Evolutionary conservation across 2,888 invertebrate genomes (phyloP).

Genomic region (Laothoe populi): DNA sequence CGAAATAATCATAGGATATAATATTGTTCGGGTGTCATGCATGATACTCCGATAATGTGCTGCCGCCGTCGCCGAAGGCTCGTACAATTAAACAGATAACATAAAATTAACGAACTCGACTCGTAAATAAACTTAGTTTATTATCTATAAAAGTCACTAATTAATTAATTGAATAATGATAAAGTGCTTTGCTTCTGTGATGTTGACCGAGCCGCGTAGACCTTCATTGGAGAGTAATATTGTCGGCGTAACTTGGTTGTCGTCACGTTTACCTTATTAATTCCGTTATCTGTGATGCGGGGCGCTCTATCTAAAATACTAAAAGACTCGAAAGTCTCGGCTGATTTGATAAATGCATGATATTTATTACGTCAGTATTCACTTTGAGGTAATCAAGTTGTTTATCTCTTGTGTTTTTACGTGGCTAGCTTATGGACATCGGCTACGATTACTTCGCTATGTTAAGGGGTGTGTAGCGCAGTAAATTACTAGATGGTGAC

Average conservation of each 20-base stretch:
- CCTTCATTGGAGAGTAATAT: slow-evolving; percentile 57
- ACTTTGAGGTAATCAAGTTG: background rate
- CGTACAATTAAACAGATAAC: slow-evolving; percentile 77
- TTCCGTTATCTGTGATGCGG: slow-evolving; percentile 55
- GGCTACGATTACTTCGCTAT: slow-evolving; percentile 46
- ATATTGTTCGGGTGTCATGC: slow-evolving; percentile 47
- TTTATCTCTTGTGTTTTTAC: slow-evolving; percentile 1
- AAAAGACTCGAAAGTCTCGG: slow-evolving; percentile 47
- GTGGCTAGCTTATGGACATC: background rate
- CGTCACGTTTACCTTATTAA: slow-evolving; percentile 60
- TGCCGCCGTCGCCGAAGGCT: slow-evolving; percentile 57
- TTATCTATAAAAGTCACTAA: slow-evolving; percentile 82
- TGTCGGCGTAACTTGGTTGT: slow-evolving; percentile 63
- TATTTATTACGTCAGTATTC: slow-evolving; percentile 24
- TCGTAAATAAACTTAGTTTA: slow-evolving; percentile 80
- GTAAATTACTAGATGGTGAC: slow-evolving; percentile 69
- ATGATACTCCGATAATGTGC: slow-evolving; percentile 50
- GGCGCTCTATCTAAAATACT: slow-evolving; percentile 43
- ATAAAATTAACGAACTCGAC: slow-evolving; percentile 77
- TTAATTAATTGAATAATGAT: slow-evolving; percentile 83
- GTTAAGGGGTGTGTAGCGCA: slow-evolving; percentile 58
- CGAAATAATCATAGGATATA: slow-evolving; percentile 47
- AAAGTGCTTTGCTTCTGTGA: slow-evolving; percentile 66
- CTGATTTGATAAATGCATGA: slow-evolving; percentile 50
- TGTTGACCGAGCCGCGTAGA: slow-evolving; percentile 48